Percentiles rank a stretch among this genome's conserved stretches.
These are phyloP conservation scores for Leucopsar rothschildi DNA, from an alignment of 2,113 vertebrate genomes.

Conservation along the genomic window DNA sequence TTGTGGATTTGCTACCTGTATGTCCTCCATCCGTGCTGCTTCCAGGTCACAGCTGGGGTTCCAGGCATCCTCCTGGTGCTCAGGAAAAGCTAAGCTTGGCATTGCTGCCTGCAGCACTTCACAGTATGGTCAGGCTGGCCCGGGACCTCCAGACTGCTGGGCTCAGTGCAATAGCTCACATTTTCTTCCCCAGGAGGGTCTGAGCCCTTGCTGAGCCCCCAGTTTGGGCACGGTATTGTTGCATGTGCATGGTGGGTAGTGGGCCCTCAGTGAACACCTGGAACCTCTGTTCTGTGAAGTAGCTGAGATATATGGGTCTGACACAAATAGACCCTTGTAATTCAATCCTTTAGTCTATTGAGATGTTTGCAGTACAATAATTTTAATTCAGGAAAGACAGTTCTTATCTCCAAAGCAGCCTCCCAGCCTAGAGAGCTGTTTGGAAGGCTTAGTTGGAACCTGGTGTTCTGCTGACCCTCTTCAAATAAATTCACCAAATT, in stretches of 20 bases:
- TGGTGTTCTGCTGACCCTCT: not conserved
- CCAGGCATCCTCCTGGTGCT: not conserved
- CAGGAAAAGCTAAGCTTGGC: not conserved
- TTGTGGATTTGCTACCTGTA: not conserved
- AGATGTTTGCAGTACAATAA: not conserved
- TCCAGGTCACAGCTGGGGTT: too few species aligned
- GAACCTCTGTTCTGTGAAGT: not conserved
- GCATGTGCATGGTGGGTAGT: rapidly evolving
- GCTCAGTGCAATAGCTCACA: rapidly evolving
- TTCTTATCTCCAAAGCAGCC: not conserved
- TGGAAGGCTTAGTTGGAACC: not conserved
- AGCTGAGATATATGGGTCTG: not conserved
- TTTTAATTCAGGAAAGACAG: not conserved
- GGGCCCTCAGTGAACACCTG: not conserved
- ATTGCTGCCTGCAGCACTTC: rapidly evolving
- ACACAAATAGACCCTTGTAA: not conserved
- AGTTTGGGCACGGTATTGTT: rapidly evolving
- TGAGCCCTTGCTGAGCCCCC: not conserved
- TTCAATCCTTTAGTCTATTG: not conserved
- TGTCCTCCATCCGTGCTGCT: rapidly evolving
- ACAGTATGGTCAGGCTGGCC: rapidly evolving
- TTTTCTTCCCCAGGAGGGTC: not conserved
- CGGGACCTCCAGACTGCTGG: not conserved
- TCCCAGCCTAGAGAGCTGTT: not conserved
- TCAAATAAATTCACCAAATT: not conserved